Base-by-base conservation (phyloP, 2,113 vertebrate genomes). In the Gymnobelideus leadbeateri region DNA sequence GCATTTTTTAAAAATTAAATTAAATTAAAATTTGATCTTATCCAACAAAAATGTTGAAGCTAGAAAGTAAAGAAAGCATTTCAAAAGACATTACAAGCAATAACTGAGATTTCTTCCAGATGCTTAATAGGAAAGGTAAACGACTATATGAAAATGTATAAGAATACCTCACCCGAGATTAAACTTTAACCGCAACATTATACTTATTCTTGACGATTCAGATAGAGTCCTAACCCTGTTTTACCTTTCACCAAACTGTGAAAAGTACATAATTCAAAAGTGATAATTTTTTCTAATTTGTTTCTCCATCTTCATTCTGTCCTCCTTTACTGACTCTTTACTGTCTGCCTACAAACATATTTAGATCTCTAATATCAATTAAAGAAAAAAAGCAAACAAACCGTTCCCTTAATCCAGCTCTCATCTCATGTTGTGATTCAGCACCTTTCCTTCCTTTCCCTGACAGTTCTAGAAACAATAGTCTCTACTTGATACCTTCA, bases 61-160 rank as follows among this genome's bases (percentile, higher is more conserved):
- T 84, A 31, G 89, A 93, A 92, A 68, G 37, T 28, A n/a, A 92
- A 96, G 12, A 95, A 51, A 94, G 92, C 84, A 93, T 91, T 1
- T 68, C 89, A 94, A 68, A 92, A 53, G 49, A 90, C 8, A 28
- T 95, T 89, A 89, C 91, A 52, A 37, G 53, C 89, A 84, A 49
- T 46, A 96, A 95, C 89, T 91, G 95, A 94, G 92, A 61, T 92
- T 96, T n/a, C 43, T 95, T 1, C 57, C 26, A 89, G 53, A 43
- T 95, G 91, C 49, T 21, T 92, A 57, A 23, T 91, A 90, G 91
- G n/a, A 92, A 54, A 31, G 89, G 21, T 91, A 90, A 93, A 51
- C 0, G 61, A 55, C 93, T 94, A 21, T 92, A 89, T 97, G 49
- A 92, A 10, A 94, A 51, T 55, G 49, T 91, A 91, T n/a, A 47